These are phyloP conservation scores for Epizoanthus stellaris DNA, from an alignment of 92 coral and sea anemone genomes.

Conservation along the genomic window DNA sequence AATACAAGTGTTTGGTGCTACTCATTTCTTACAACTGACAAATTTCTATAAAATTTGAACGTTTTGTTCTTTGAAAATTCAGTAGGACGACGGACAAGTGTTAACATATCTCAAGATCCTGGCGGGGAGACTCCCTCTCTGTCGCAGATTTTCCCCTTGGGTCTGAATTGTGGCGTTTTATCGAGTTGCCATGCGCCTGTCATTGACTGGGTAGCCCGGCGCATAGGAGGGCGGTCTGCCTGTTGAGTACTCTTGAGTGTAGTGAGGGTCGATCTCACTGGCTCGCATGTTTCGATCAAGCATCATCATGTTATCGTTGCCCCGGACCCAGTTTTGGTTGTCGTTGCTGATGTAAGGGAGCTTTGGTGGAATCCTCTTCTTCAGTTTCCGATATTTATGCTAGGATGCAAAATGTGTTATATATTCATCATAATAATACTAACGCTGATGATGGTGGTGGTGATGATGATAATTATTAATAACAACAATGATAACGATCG, in stretches of 20 bases:
- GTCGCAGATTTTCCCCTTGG: no score
- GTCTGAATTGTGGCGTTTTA: no score
- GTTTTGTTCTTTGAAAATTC: no score
- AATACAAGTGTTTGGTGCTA: no score
- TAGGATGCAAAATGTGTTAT: not conserved
- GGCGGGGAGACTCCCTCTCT: no score
- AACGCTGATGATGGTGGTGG: not conserved
- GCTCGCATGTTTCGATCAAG: constrained; percentile 32
- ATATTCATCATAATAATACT: not conserved
- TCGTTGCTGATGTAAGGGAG: no score
- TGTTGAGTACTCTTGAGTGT: constrained; percentile 12
- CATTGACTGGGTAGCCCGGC: not conserved
- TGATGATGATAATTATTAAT: not conserved
- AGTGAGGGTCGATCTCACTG: constrained; percentile 27
- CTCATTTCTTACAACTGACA: no score
- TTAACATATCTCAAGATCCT: no score
- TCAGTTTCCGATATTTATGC: constrained; percentile 32
- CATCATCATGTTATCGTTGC: constrained; percentile 33
- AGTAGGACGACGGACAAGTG: no score
- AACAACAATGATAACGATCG: not conserved
- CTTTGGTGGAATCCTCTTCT: not conserved
- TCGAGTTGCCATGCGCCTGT: not conserved
- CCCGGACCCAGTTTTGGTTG: constrained; percentile 7
- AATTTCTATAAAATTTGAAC: no score
- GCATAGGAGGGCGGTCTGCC: constrained; percentile 16